phyloP scores from a whole-genome alignment of 1,140 invertebrate genomes.

The Leptestheria dahalacensis region DNA sequence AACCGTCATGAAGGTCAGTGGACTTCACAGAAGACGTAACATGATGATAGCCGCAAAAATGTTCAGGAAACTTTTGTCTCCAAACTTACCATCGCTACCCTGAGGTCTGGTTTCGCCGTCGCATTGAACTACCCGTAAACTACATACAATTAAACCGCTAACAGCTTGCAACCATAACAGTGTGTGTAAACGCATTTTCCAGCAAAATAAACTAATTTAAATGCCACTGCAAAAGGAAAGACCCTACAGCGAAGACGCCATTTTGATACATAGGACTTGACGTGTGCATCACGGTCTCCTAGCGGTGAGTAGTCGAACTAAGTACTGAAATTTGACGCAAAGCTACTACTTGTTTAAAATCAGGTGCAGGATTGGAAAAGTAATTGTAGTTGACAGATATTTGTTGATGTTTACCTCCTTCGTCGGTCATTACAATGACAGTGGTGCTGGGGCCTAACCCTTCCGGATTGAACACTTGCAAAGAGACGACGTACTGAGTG shows the following conservation, averaged over 20 bases:
- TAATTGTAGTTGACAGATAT: no score
- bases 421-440: slow-evolving; percentile 59
- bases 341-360: no score
- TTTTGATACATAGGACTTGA: no score
- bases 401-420: slow-evolving; percentile 64
- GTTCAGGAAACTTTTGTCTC: not conserved
- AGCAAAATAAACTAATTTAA: not conserved
- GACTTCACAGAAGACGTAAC: not conserved
- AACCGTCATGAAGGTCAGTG: not conserved
- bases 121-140: not conserved
- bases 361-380: no score
- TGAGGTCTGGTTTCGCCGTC: not conserved
- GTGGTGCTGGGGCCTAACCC: slow-evolving; percentile 51
- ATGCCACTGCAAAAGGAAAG: not conserved
- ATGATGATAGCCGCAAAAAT: not conserved
- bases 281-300: no score
- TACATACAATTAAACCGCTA: not conserved
- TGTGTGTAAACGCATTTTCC: not conserved
- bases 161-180: not conserved
- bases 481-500: slow-evolving; percentile 55
- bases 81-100: not conserved
- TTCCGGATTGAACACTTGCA: slow-evolving; percentile 61
- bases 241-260: not conserved
- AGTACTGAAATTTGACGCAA: no score
- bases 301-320: not conserved